phyloP scores from a whole-genome alignment of 2,113 vertebrate species.

The Platysteira castanea region DNA sequence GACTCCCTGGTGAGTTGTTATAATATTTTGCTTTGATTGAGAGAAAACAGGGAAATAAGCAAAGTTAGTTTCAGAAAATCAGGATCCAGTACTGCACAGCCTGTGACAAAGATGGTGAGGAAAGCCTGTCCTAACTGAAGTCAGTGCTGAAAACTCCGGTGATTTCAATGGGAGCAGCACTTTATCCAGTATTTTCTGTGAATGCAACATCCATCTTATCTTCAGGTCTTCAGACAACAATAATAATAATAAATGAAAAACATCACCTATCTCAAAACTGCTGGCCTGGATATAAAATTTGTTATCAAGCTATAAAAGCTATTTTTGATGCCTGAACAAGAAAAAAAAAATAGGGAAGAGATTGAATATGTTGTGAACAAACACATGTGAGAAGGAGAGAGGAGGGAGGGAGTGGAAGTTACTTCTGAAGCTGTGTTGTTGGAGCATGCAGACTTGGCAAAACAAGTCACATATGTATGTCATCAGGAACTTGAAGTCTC shows the following conservation, averaged over 20 bases:
- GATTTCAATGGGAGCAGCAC: not conserved
- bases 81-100: not conserved
- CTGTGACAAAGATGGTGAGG: not conserved
- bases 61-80: not conserved
- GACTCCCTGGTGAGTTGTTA: not conserved
- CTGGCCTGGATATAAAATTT: not conserved
- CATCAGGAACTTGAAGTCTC: slow-evolving; percentile 37
- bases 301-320: not conserved
- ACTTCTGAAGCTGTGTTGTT: not conserved
- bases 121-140: not conserved
- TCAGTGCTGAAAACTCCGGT: not conserved
- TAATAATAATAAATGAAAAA: not conserved
- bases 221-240: not conserved
- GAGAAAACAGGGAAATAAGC: not conserved
- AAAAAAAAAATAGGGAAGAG: not conserved
- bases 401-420: not conserved
- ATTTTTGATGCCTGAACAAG: not conserved
- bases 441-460: slow-evolving; percentile 2
- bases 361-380: not conserved
- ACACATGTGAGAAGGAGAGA: not conserved
- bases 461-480: slow-evolving; percentile 40
- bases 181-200: not conserved
- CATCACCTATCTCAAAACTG: not conserved
- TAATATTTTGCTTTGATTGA: not conserved
- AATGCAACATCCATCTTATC: not conserved